phyloP scores from a whole-genome alignment of 1,140 invertebrate genomes.

The Drosophila sp. region DNA sequence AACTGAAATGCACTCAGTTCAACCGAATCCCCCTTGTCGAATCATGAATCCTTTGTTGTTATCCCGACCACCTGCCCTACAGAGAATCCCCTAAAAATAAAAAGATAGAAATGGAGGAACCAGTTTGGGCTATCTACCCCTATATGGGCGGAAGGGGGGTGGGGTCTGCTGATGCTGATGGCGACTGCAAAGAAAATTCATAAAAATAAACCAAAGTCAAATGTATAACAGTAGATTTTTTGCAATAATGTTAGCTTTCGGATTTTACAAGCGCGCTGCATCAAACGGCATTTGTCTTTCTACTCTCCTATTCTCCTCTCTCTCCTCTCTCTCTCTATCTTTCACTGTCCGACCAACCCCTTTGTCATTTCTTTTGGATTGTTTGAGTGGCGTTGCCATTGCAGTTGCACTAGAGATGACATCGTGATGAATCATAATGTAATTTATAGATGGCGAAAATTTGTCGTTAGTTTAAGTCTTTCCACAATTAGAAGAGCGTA shows the following conservation, averaged over 20 bases:
- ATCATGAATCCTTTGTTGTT: constrained; percentile 12
- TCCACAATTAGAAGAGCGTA: too few species aligned
- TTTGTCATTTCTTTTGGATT: neutral
- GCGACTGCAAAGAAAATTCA: constrained; percentile 33
- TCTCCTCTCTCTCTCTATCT: neutral
- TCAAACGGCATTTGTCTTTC: constrained; percentile 60
- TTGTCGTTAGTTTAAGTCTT: too few species aligned
- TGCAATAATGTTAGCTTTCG: constrained; percentile 75
- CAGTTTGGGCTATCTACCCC: constrained; percentile 13
- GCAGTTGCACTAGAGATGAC: constrained; percentile 45
- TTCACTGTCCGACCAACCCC: neutral
- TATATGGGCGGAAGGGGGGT: neutral
- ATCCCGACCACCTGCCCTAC: constrained; percentile 12
- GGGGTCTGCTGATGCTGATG: neutral
- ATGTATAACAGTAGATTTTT: constrained; percentile 73
- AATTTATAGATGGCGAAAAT: neutral
- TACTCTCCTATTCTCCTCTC: neutral
- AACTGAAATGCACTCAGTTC: constrained; percentile 18
- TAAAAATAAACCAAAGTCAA: constrained; percentile 71
- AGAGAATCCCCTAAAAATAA: constrained; percentile 27
- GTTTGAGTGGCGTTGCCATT: constrained; percentile 17
- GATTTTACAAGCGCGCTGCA: constrained; percentile 62
- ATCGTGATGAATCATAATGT: constrained; percentile 3
- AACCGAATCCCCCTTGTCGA: neutral
- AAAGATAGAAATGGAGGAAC: neutral